phyloP scores from a whole-genome alignment of 2,888 invertebrate species.

The Pammene aurita region DNA sequence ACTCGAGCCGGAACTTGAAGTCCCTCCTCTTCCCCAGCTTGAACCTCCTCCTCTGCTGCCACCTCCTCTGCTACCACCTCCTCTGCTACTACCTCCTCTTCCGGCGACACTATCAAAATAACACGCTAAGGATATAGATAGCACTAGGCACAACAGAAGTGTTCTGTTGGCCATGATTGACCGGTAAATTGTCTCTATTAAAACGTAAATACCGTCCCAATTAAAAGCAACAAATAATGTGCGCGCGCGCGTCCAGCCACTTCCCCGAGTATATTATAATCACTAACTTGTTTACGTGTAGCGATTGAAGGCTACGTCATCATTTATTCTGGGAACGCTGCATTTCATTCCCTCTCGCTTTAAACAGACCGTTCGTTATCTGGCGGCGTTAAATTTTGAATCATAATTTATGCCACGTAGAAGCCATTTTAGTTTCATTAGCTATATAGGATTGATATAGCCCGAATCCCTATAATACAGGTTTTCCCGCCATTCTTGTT shows the following conservation, averaged over 20 bases:
- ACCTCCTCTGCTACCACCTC: background rate
- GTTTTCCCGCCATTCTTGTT: background rate
- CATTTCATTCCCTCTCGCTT: slow-evolving; percentile 15
- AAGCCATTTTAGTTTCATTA: background rate
- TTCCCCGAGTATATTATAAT: slow-evolving; percentile 8
- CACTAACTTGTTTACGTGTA: slow-evolving; percentile 21
- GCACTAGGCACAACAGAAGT: slow-evolving; percentile 64
- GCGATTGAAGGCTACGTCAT: slow-evolving; percentile 42
- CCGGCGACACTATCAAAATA: slow-evolving; percentile 55
- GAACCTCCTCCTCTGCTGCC: slow-evolving; percentile 27
- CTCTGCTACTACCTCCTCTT: slow-evolving; percentile 43
- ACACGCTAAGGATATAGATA: slow-evolving; percentile 56
- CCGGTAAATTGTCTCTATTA: slow-evolving; percentile 6
- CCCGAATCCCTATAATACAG: background rate
- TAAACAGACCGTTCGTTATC: background rate
- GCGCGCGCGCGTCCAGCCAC: slow-evolving; percentile 13
- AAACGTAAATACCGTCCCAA: background rate
- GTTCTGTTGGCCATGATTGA: slow-evolving; percentile 64
- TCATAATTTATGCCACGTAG: background rate
- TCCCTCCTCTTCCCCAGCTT: slow-evolving; percentile 4
- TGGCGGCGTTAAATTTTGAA: slow-evolving; percentile 1
- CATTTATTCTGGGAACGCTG: slow-evolving; percentile 50
- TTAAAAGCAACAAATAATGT: slow-evolving; percentile 5
- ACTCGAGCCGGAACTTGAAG: slow-evolving; percentile 43
- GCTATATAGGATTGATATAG: background rate